These are phyloP conservation scores for Corapipo altera DNA, from an alignment of 2,113 vertebrate genomes.

Conservation along the genomic window DNA sequence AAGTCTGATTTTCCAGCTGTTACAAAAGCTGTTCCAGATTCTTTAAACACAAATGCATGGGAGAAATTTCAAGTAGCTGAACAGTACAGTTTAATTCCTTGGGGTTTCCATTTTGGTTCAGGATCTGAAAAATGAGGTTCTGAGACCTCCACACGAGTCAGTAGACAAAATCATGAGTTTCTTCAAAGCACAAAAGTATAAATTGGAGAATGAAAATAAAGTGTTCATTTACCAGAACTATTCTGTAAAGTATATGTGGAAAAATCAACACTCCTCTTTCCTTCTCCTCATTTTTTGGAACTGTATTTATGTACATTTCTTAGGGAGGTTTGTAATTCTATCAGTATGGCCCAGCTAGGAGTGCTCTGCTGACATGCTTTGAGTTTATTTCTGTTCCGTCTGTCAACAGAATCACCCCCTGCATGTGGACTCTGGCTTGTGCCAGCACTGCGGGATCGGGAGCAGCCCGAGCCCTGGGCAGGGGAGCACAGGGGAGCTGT, in stretches of 20 bases:
- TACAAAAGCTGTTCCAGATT: neutral
- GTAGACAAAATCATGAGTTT: neutral
- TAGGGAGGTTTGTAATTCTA: neutral
- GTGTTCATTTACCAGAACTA: neutral
- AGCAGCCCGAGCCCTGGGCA: neutral
- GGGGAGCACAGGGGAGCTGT: rapidly evolving
- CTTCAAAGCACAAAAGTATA: neutral
- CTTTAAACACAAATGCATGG: neutral
- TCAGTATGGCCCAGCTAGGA: neutral
- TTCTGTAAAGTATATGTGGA: neutral
- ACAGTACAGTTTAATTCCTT: neutral
- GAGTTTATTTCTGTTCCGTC: neutral
- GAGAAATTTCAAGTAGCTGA: neutral
- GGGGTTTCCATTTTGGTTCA: neutral
- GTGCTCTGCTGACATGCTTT: neutral
- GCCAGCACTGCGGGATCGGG: rapidly evolving
- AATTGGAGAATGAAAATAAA: neutral
- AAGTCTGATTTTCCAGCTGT: neutral
- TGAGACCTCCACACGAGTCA: neutral
- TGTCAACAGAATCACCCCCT: neutral
- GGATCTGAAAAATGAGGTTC: neutral
- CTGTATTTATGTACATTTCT: neutral
- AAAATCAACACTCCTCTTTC: neutral
- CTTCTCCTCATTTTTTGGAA: neutral
- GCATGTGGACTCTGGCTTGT: neutral